phyloP scores from a whole-genome alignment of 1,140 invertebrate genomes.

The Lutraria rhynchaena region DNA sequence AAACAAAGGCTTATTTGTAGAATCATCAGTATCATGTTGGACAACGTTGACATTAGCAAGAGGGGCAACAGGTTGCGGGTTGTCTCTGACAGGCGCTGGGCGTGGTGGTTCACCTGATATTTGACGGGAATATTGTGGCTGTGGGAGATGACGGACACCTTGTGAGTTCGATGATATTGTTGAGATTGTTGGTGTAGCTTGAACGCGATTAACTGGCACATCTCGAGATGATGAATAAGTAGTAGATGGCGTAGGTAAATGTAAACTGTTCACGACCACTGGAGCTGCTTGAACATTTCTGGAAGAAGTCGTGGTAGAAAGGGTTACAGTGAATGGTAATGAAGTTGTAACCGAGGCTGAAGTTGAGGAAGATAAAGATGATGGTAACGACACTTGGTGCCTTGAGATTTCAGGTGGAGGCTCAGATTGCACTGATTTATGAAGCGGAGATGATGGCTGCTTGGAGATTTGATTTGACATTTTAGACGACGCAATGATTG shows the following conservation, averaged over 20 bases:
- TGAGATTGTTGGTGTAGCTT: slow-evolving; percentile 12
- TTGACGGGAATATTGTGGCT: slow-evolving; percentile 33
- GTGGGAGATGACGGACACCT: slow-evolving; percentile 37
- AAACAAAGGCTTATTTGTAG: slow-evolving; percentile 12
- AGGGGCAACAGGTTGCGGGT: background rate
- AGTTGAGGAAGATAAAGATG: background rate
- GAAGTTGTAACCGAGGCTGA: background rate
- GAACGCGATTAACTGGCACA: slow-evolving; percentile 9
- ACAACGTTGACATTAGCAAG: background rate
- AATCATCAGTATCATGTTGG: background rate
- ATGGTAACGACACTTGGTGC: background rate
- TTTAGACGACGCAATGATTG: background rate
- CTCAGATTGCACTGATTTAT: background rate
- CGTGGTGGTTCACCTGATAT: background rate
- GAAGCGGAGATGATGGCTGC: background rate
- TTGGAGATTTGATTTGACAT: background rate
- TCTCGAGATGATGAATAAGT: background rate
- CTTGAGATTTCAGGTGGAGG: no score
- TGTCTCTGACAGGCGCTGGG: background rate
- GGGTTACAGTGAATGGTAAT: background rate
- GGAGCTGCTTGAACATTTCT: background rate
- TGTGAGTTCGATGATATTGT: slow-evolving; percentile 2
- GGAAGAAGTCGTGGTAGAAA: background rate
- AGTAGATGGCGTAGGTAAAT: background rate
- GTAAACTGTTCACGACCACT: background rate